phyloP scores from a whole-genome alignment of 2,113 vertebrate genomes.

The Hystrix cristata region DNA sequence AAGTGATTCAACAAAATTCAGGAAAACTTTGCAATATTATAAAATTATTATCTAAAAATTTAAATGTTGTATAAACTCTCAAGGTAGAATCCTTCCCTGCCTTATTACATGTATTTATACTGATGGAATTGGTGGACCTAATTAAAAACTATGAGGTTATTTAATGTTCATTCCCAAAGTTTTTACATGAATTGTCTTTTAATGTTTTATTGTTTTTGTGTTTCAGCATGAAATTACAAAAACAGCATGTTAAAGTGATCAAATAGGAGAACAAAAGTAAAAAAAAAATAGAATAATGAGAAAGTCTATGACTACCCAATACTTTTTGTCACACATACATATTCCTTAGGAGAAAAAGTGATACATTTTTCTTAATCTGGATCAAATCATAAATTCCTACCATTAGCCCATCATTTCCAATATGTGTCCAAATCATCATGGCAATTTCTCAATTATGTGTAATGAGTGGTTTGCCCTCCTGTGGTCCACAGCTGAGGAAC shows the following conservation, averaged over 20 bases:
- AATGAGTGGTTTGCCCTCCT: constrained; percentile 58
- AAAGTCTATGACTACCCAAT: not conserved
- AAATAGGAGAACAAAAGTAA: not conserved
- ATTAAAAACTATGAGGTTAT: not conserved
- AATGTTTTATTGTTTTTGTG: not conserved
- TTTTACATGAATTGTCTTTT: not conserved
- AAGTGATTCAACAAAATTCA: not conserved
- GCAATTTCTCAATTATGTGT: constrained; percentile 65
- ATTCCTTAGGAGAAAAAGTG: not conserved
- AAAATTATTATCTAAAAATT: not conserved
- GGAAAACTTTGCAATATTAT: not conserved
- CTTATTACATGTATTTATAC: not conserved
- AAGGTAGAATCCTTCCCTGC: not conserved
- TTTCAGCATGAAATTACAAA: not conserved
- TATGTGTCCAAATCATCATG: constrained; percentile 38
- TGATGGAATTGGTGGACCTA: not conserved
- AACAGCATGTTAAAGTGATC: not conserved
- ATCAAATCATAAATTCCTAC: constrained; percentile 19
- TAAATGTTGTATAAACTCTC: not conserved
- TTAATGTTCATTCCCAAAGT: not conserved
- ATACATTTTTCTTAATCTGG: not conserved
- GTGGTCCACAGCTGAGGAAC: constrained; percentile 38
- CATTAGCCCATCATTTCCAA: not conserved
- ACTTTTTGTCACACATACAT: rapidly evolving
- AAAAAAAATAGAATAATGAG: not conserved